phyloP scores from a whole-genome alignment of 2,797 vertebrate species.

The Anableps anableps region DNA sequence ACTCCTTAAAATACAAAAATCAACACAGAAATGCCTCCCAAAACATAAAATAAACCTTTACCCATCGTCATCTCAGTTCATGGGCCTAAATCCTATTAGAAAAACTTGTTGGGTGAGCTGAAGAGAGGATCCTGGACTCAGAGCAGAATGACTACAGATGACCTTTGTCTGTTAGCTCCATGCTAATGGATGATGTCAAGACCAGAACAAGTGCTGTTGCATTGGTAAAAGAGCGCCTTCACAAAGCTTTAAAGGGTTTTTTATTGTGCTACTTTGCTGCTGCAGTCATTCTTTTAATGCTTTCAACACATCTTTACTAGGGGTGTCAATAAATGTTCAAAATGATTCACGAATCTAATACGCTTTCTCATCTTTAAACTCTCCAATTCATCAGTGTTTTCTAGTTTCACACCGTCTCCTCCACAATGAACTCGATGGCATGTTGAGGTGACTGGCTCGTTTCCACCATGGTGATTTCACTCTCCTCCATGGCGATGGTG shows the following conservation, averaged over 20 bases:
- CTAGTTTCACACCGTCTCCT: constrained; percentile 75
- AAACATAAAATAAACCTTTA: neutral
- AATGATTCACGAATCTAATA: constrained; percentile 25
- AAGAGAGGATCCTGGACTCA: neutral
- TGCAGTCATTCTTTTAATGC: neutral
- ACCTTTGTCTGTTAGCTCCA: neutral
- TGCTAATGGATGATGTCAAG: neutral
- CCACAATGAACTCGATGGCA: constrained; percentile 84
- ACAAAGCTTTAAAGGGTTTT: neutral
- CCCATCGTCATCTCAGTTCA: neutral
- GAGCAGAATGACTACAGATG: neutral
- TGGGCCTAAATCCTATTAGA: neutral
- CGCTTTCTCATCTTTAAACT: constrained; percentile 13
- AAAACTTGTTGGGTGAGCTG: neutral
- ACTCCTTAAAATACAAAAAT: neutral
- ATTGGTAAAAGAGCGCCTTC: neutral
- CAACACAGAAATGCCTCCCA: neutral
- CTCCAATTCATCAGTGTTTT: constrained; percentile 6
- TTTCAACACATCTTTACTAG: neutral
- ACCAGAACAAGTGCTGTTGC: neutral
- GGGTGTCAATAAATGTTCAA: too few species aligned
- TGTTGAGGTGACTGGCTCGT: constrained; percentile 77
- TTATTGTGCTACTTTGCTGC: neutral
- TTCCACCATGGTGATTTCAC: constrained; percentile 77
- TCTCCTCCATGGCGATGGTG: constrained; percentile 75